Conservation (phyloP, 2,113 vertebrate genomes). For the Megaceryle maxima region DNA sequence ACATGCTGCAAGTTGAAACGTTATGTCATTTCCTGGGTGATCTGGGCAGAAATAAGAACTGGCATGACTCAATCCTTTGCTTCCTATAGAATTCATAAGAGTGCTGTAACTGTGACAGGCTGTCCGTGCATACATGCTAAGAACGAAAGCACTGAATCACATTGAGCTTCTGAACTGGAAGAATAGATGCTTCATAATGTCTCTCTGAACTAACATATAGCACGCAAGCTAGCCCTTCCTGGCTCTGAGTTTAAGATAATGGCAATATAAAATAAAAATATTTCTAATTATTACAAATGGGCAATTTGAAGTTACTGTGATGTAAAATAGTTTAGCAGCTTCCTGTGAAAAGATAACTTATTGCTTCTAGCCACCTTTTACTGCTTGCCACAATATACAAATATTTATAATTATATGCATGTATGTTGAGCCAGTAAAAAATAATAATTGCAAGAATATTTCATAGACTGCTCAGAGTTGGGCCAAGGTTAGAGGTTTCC, state of each 20-base stretch:
- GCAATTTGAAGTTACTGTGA: background rate
- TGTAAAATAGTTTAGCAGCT: background rate
- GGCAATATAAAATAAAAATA: background rate
- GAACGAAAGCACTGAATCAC: background rate
- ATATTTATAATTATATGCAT: background rate
- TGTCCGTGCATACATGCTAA: background rate
- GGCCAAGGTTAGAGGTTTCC: background rate
- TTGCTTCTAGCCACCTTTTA: background rate
- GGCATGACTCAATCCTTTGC: background rate
- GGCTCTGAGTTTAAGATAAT: background rate
- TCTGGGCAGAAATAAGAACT: background rate
- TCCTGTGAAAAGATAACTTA: background rate
- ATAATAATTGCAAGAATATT: background rate
- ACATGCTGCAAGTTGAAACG: background rate
- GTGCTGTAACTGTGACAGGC: background rate
- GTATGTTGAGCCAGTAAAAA: background rate
- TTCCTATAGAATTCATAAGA: background rate
- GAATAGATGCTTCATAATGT: background rate
- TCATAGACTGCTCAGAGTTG: background rate
- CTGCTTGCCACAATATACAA: background rate
- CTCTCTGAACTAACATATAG: background rate
- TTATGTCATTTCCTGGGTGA: background rate
- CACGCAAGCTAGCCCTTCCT: background rate
- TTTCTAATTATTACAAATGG: background rate
- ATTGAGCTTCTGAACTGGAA: background rate